Conservation (phyloP, 2,888 invertebrate genomes). For the Acleris laterana region DNA sequence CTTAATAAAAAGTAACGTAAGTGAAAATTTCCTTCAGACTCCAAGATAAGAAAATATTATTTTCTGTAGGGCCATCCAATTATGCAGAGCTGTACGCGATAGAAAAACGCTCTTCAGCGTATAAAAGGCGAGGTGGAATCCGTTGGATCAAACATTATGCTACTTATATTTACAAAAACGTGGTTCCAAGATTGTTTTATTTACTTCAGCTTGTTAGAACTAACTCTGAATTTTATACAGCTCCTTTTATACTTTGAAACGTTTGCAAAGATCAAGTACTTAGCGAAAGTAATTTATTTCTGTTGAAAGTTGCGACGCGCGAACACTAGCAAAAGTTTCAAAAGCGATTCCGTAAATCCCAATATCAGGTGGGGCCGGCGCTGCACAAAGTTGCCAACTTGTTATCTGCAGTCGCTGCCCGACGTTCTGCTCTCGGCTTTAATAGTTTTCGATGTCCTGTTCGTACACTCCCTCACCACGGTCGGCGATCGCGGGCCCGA, state of each 20-base stretch:
- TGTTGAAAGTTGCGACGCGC: slow-evolving; percentile 2
- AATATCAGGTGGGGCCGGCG: slow-evolving; percentile 41
- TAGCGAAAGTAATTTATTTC: slow-evolving; percentile 1
- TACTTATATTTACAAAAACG: background rate
- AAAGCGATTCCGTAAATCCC: slow-evolving; percentile 39
- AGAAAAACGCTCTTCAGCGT: slow-evolving; percentile 40
- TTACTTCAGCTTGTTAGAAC: too few relatives aligned
- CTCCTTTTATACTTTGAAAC: background rate
- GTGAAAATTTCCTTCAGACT: slow-evolving; percentile 19
- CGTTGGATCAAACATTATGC: background rate
- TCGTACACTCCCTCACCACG: slow-evolving; percentile 36
- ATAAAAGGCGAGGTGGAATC: slow-evolving; percentile 41
- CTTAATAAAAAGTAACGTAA: slow-evolving; percentile 27
- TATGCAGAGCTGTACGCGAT: slow-evolving; percentile 46
- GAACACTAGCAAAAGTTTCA: slow-evolving; percentile 18
- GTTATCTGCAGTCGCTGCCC: slow-evolving; percentile 45
- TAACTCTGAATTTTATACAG: background rate
- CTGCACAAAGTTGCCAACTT: slow-evolving; percentile 45
- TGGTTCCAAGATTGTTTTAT: too few relatives aligned
- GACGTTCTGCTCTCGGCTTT: slow-evolving; percentile 44
- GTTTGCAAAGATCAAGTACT: background rate
- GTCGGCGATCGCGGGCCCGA: slow-evolving; percentile 36
- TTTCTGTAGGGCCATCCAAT: slow-evolving; percentile 51
- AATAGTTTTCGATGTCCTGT: slow-evolving; percentile 51
- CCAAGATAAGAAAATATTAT: slow-evolving; percentile 42